Percentiles rank a stretch among this genome's conserved stretches.
Conservation (phyloP, 2,113 vertebrate genomes). For the Spizaetus ornatus region DNA sequence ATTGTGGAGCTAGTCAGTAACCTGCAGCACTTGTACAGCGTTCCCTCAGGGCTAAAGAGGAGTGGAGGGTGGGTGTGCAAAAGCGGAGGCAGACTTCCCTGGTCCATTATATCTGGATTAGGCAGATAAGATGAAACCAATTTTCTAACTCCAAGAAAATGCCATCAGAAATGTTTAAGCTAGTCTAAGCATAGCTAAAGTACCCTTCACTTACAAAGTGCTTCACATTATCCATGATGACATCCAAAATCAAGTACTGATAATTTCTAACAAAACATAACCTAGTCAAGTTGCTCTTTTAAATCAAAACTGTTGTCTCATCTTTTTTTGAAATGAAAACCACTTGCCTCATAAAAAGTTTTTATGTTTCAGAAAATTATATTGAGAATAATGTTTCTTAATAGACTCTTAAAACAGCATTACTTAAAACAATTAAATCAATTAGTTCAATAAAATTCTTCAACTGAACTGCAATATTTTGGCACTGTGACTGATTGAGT, state of each 20-base stretch:
- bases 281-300: background rate
- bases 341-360: background rate
- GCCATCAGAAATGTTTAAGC: background rate
- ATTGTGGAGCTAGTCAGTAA: background rate
- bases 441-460: conserved; percentile 48
- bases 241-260: background rate
- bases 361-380: conserved; percentile 25
- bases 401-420: background rate
- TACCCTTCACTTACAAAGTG: background rate
- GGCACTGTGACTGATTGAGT: background rate
- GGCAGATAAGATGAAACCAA: background rate
- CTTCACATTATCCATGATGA: background rate
- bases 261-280: background rate
- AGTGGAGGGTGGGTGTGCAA: background rate
- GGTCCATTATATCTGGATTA: background rate
- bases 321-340: background rate
- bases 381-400: conserved; percentile 1
- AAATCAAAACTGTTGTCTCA: background rate
- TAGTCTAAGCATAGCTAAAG: background rate
- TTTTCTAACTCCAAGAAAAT: background rate
- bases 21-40: background rate
- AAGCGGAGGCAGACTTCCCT: background rate
- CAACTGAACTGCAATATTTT: conserved; percentile 26
- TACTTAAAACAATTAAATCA: conserved; percentile 39
- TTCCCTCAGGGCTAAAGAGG: background rate